Percentiles rank a stretch among this genome's conserved stretches.
These are phyloP conservation scores for Philopedon plagiatum DNA, from an alignment of 2,888 invertebrate species.

Conservation along the genomic window DNA sequence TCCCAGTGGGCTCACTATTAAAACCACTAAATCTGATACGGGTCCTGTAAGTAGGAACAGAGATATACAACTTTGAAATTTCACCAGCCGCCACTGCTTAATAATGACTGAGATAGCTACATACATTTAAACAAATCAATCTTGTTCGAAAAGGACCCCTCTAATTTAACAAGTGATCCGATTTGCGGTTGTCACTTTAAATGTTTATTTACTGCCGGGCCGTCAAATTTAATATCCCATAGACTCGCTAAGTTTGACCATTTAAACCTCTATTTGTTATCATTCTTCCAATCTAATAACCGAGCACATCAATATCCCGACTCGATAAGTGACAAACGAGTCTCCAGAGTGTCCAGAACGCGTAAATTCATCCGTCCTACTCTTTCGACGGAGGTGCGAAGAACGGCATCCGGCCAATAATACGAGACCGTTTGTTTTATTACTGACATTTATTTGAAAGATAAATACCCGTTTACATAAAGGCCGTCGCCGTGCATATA, in stretches of 20 bases:
- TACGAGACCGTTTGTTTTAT: constrained; percentile 34
- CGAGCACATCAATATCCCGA: constrained; percentile 1
- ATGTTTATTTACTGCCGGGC: not conserved
- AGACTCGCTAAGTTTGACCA: not conserved
- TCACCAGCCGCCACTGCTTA: no score
- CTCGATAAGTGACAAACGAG: constrained; percentile 27
- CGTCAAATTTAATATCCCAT: not conserved
- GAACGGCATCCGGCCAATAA: constrained; percentile 24
- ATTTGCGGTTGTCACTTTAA: not conserved
- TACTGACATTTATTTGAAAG: constrained; percentile 39
- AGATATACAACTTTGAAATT: no score
- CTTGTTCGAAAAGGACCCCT: no score
- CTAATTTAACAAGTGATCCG: no score
- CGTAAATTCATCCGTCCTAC: constrained; percentile 16
- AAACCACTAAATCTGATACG: no score
- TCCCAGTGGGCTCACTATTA: no score
- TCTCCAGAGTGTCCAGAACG: constrained; percentile 11
- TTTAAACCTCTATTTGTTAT: constrained; percentile 11
- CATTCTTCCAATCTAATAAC: constrained; percentile 9
- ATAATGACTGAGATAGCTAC: no score
- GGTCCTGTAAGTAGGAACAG: no score
- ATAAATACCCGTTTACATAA: constrained; percentile 40
- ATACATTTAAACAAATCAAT: no score
- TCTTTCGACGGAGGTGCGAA: constrained; percentile 29
- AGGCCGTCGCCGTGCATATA: constrained; percentile 22